Evolutionary conservation across 2,888 invertebrate species (phyloP).

Genomic region (Mesochorus sp.): DNA sequence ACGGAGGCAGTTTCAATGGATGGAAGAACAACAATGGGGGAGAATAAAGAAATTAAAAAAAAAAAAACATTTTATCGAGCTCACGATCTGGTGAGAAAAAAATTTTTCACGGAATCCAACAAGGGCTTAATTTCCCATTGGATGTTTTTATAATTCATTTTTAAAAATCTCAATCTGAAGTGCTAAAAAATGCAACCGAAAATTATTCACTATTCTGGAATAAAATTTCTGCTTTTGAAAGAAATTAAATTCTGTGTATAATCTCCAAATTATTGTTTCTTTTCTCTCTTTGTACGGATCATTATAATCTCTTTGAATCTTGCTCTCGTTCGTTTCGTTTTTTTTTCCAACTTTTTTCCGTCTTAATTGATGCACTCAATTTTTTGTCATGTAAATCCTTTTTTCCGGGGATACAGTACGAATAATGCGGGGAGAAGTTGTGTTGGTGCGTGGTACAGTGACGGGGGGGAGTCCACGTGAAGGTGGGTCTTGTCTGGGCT

Average conservation of each 20-base stretch:
- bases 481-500: slow-evolving; percentile 78
- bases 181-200: no score
- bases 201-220: no score
- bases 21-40: slow-evolving; percentile 4
- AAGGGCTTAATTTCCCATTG: no score
- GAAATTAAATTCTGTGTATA: no score
- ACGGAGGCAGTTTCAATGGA: slow-evolving; percentile 30
- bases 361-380: no score
- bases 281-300: no score
- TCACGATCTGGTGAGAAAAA: not conserved
- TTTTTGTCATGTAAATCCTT: slow-evolving; percentile 15
- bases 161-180: no score
- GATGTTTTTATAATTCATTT: no score
- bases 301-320: no score
- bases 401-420: slow-evolving; percentile 36
- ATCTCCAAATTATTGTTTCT: no score
- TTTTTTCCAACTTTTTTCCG: not conserved
- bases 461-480: slow-evolving; percentile 70
- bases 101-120: no score
- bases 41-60: not conserved
- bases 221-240: no score
- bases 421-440: slow-evolving; percentile 9
- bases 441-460: slow-evolving; percentile 70
- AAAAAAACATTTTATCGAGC: slow-evolving; percentile 7
- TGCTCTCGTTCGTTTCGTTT: not conserved